Evolutionary conservation across 2,888 invertebrate species (phyloP), one percentile per base, ranked within the genome.

Genomic region (Catocala fraxini): DNA sequence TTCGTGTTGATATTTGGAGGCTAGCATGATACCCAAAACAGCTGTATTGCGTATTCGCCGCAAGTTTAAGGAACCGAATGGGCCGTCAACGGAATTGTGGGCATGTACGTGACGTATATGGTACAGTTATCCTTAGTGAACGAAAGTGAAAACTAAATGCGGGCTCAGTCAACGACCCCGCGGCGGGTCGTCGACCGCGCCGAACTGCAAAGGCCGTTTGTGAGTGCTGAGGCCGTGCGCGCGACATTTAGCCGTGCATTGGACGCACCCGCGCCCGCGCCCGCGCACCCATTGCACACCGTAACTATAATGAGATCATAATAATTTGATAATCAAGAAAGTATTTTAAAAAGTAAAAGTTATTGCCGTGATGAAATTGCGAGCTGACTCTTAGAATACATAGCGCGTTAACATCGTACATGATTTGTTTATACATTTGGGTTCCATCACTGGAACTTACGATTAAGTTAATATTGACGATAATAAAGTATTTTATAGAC

Each of bases 181-280:
- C 58, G 72, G 75, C 80, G 89, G 93, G 91, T 93, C 93, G 89
- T 88, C 86, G 93, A 93, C 94, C 93, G 93, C 88, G 80, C 90
- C 91, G 88, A 92, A 93, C 93, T 92, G 93, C 93, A 93, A 94
- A 94, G 94, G 94, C 93, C 94, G 93, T 93, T 92, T 89, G 93
- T 89, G 92, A 90, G 89, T 89, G 90, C 88, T 89, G 93, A 92
- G 93, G 93, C 93, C 93, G 91, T 85, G 86, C 82, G 84, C 86
- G 87, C 89, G 91, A 91, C 91, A 90, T 90, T 91, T 89, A 89
- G 85, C 86, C 73, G 83, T 73, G 75, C 77, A 83, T 79, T 84
- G 89, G 85, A 85, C 83, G 86, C 85, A 85, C 83, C 81, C 73
- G 83, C 82, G 71, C 77, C 81, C 73, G 84, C 82, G 73, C 79